Conservation (phyloP, 2,797 vertebrate species). For the Chelon auratus region DNA sequence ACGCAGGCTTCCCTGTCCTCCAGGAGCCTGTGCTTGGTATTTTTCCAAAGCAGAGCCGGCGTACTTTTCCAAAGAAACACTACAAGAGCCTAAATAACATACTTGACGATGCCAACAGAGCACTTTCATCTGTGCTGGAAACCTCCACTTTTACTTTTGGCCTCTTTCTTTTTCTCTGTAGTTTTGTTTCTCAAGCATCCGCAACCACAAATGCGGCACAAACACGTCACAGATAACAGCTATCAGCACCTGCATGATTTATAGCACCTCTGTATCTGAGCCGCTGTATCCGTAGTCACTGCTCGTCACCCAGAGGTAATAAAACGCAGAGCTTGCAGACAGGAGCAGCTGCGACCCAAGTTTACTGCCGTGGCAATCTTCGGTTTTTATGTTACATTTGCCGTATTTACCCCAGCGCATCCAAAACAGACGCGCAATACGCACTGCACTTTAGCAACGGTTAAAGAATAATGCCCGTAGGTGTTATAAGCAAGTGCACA, state of each 20-base stretch:
- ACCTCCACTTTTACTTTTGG: not conserved
- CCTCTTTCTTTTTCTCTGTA: not conserved
- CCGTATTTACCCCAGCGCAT: conserved; percentile 4
- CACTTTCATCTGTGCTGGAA: not conserved
- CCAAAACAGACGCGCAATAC: conserved; percentile 27
- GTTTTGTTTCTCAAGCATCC: conserved; percentile 25
- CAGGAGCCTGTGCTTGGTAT: conserved; percentile 36
- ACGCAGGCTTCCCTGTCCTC: conserved; percentile 47
- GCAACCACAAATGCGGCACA: conserved; percentile 22
- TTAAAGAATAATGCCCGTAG: conserved; percentile 16
- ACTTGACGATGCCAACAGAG: not conserved
- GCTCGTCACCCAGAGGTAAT: conserved; percentile 50
- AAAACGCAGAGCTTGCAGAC: conserved; percentile 39
- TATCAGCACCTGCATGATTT: conserved; percentile 67
- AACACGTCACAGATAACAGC: conserved; percentile 54
- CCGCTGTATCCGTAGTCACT: conserved; percentile 37
- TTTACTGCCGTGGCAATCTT: conserved; percentile 43
- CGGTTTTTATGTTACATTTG: conserved; percentile 24
- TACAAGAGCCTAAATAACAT: not conserved
- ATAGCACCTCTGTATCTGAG: conserved; percentile 54
- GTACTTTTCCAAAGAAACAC: conserved; percentile 50
- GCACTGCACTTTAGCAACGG: conserved; percentile 12
- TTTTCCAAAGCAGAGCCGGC: conserved; percentile 64
- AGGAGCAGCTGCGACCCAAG: conserved; percentile 53
- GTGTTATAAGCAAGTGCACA: conserved; percentile 18